Evolutionary conservation across 2,113 vertebrate species (phyloP).

Genomic region (Psephotus haematonotus): DNA sequence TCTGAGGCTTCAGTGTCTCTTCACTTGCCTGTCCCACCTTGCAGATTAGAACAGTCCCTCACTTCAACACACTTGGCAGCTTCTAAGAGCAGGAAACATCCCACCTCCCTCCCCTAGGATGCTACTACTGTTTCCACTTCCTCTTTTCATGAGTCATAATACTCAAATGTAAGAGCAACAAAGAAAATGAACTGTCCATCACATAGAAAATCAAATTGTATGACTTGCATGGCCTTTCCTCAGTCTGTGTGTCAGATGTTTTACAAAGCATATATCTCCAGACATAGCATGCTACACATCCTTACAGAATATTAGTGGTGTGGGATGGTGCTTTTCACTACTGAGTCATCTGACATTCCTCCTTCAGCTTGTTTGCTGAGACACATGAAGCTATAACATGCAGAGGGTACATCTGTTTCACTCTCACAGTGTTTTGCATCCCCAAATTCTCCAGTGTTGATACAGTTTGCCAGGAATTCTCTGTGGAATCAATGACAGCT

Average conservation of each 20-base stretch:
- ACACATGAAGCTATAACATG: background rate
- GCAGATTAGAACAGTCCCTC: background rate
- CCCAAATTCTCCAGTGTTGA: background rate
- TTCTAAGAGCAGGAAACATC: background rate
- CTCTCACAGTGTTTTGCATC: background rate
- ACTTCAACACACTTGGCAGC: background rate
- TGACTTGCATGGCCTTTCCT: background rate
- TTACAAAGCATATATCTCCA: background rate
- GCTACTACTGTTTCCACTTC: background rate
- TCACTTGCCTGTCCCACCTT: background rate
- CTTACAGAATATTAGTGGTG: background rate
- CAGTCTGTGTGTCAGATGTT: background rate
- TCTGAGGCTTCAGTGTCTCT: background rate
- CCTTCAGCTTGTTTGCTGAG: background rate
- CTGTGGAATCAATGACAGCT: background rate
- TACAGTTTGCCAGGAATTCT: background rate
- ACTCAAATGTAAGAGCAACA: background rate
- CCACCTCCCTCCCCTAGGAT: background rate
- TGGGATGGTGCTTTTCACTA: background rate
- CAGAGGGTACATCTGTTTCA: background rate
- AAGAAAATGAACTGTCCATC: background rate
- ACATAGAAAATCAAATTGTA: background rate
- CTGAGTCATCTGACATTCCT: background rate
- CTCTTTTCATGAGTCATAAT: background rate
- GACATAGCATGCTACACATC: background rate